Percentiles rank a stretch among this genome's conserved stretches.
Evolutionary conservation across 2,888 invertebrate genomes (phyloP).

Genomic region (Lomographa bimaculata): DNA sequence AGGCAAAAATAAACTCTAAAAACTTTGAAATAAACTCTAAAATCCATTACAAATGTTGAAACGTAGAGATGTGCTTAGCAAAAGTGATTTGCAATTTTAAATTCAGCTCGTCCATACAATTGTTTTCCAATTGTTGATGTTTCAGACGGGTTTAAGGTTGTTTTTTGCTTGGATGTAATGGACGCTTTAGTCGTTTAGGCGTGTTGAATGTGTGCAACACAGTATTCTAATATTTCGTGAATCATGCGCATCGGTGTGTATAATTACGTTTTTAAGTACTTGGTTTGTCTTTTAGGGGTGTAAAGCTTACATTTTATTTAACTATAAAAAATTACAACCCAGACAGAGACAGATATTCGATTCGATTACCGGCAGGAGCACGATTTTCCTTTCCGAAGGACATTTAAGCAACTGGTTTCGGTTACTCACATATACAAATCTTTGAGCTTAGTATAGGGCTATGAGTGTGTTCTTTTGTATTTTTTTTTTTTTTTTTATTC

Average conservation of each 20-base stretch:
- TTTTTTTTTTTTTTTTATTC: too few relatives aligned
- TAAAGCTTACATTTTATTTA: too few relatives aligned
- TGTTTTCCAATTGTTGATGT: too few relatives aligned
- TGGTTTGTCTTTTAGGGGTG: slow-evolving; percentile 62
- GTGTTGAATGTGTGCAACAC: slow-evolving; percentile 58
- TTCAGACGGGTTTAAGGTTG: too few relatives aligned
- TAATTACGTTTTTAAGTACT: slow-evolving; percentile 65
- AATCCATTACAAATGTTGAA: neutral
- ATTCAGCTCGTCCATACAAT: slow-evolving; percentile 35
- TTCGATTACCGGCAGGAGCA: too few relatives aligned
- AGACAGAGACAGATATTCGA: too few relatives aligned
- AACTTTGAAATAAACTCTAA: neutral
- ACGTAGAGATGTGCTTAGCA: slow-evolving; percentile 50
- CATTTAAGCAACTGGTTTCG: too few relatives aligned
- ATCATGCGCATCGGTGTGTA: slow-evolving; percentile 70
- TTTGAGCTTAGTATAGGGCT: too few relatives aligned
- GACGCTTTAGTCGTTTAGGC: slow-evolving; percentile 37
- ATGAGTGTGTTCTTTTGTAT: too few relatives aligned
- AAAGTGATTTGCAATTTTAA: slow-evolving; percentile 54
- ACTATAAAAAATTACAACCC: too few relatives aligned
- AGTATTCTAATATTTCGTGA: slow-evolving; percentile 71
- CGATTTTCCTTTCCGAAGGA: too few relatives aligned
- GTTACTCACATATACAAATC: too few relatives aligned
- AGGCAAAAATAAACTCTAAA: slow-evolving; percentile 22
- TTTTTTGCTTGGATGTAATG: neutral